These are phyloP conservation scores for Tichodroma muraria DNA, from an alignment of 2,113 vertebrate genomes.

Conservation along the genomic window DNA sequence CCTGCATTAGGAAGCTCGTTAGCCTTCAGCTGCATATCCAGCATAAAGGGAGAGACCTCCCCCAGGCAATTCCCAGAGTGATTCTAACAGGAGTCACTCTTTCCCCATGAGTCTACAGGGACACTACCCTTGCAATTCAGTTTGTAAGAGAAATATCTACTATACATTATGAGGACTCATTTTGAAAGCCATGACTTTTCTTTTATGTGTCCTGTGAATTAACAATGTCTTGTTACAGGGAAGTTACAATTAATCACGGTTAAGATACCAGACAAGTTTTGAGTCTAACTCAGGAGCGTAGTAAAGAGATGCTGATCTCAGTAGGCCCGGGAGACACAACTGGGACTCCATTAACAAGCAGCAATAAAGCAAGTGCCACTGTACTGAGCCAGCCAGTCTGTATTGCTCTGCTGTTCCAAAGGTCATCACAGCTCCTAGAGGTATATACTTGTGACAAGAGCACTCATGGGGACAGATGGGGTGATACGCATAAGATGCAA, in stretches of 20 bases:
- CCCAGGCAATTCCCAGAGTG: accelerated
- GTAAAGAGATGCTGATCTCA: neutral
- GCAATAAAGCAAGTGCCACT: neutral
- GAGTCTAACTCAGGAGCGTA: neutral
- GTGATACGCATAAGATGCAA: neutral
- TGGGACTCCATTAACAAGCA: neutral
- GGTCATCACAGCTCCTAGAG: neutral
- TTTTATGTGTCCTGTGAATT: neutral
- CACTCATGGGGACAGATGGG: neutral
- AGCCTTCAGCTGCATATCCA: neutral
- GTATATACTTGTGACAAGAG: neutral
- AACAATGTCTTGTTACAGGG: neutral
- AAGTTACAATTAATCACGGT: neutral
- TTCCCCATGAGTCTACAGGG: neutral
- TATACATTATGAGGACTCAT: neutral
- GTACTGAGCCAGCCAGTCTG: neutral
- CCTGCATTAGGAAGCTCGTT: neutral
- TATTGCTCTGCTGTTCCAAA: neutral
- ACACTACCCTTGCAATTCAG: neutral
- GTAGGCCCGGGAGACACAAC: neutral
- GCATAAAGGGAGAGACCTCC: neutral
- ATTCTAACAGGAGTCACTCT: neutral
- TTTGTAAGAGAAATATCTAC: neutral
- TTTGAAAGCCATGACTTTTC: neutral
- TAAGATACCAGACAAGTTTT: neutral